Conservation (phyloP, 2,888 invertebrate genomes). For the Lacanobia oleracea region DNA sequence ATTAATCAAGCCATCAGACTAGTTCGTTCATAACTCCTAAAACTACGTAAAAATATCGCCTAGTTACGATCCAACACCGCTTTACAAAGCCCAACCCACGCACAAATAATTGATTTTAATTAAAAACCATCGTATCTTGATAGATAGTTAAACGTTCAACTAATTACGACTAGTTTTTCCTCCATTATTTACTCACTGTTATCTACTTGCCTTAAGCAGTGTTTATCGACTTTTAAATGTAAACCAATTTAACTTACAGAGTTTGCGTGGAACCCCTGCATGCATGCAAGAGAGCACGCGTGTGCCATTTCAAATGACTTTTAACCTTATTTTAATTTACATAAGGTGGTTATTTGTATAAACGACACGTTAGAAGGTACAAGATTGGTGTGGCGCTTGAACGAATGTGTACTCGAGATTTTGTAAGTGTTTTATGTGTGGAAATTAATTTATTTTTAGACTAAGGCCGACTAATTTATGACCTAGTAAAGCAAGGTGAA, state of each 20-base stretch:
- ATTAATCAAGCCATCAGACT: neutral
- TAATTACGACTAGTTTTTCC: conserved; percentile 52
- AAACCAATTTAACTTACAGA: conserved; percentile 68
- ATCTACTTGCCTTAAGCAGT: conserved; percentile 53
- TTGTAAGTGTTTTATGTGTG: conserved; percentile 34
- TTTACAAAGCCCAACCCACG: neutral
- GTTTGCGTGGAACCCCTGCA: conserved; percentile 60
- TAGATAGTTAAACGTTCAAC: conserved; percentile 47
- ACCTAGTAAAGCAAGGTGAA: conserved; percentile 35
- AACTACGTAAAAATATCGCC: neutral
- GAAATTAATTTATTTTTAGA: conserved; percentile 38
- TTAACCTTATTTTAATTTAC: conserved; percentile 40
- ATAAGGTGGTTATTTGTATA: conserved; percentile 53
- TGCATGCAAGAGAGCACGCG: conserved; percentile 59
- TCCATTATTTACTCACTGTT: conserved; percentile 57
- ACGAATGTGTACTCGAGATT: conserved; percentile 39
- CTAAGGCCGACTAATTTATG: conserved; percentile 4
- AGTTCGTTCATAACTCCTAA: neutral
- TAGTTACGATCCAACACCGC: neutral
- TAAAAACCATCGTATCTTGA: conserved; percentile 27
- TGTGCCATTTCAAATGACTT: conserved; percentile 48
- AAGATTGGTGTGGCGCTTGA: conserved; percentile 20
- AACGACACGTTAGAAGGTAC: conserved; percentile 23
- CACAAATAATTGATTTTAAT: conserved; percentile 29
- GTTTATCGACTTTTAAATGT: conserved; percentile 68